A percentile compares a stretch with the other conserved stretches of the same genome.
phyloP scores from a whole-genome alignment of 2,113 vertebrate species.

The Pterophyllum scalare region DNA sequence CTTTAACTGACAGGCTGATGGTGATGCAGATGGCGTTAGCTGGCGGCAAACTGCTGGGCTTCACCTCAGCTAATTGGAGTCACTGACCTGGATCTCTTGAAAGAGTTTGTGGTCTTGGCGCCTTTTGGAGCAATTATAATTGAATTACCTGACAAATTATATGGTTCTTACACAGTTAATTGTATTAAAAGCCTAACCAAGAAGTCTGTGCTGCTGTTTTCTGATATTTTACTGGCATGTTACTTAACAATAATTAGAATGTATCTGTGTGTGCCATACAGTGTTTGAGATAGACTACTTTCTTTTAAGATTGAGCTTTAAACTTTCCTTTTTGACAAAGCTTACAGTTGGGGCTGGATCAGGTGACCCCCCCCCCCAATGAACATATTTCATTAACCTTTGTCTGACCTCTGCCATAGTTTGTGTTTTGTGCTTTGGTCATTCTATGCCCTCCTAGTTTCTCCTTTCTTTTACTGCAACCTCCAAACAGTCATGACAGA shows the following conservation, averaged over 20 bases:
- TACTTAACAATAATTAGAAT: neutral
- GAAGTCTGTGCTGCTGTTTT: neutral
- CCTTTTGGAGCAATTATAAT: constrained; percentile 1
- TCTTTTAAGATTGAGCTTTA: neutral
- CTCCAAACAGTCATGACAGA: too few relatives aligned
- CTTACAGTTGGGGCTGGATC: neutral
- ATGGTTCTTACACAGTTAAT: neutral
- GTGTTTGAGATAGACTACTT: neutral
- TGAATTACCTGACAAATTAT: neutral
- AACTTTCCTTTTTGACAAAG: neutral
- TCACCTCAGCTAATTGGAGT: neutral
- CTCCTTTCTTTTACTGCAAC: too few relatives aligned
- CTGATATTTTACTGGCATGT: neutral
- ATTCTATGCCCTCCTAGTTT: too few relatives aligned
- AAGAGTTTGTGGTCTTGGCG: neutral
- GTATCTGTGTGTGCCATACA: neutral
- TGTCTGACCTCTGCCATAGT: neutral
- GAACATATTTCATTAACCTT: too few relatives aligned
- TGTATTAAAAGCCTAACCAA: neutral
- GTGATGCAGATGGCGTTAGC: neutral
- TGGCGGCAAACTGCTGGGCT: neutral
- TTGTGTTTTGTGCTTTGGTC: neutral
- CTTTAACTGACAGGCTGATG: neutral
- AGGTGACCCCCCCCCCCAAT: neutral
- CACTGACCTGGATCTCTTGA: neutral